These are phyloP conservation scores for Cyprinodon diabolis DNA, from an alignment of 2,797 vertebrate species.

Conservation along the genomic window DNA sequence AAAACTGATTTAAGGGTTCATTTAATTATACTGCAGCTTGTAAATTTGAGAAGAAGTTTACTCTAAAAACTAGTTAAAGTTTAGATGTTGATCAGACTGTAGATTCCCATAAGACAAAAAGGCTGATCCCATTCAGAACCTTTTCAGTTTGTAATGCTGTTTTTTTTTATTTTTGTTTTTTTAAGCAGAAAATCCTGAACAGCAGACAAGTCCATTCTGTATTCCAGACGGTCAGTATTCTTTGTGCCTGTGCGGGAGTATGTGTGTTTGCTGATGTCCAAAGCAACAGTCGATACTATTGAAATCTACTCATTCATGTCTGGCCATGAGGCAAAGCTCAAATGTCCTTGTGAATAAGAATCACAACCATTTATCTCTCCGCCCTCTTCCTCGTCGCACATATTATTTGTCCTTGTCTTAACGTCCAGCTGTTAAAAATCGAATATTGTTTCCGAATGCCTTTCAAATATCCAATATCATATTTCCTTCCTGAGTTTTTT, in stretches of 20 bases:
- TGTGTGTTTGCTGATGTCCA: constrained; percentile 64
- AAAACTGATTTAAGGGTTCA: not conserved
- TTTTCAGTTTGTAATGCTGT: not conserved
- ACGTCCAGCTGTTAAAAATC: constrained; percentile 38
- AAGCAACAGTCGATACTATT: constrained; percentile 81
- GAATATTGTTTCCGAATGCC: constrained; percentile 51
- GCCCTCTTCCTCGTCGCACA: constrained; percentile 18
- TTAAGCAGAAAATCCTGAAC: constrained; percentile 32
- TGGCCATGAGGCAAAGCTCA: constrained; percentile 74
- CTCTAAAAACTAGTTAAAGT: not conserved
- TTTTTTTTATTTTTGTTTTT: not conserved
- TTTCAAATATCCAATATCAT: constrained; percentile 44
- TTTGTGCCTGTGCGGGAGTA: constrained; percentile 44
- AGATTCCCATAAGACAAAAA: constrained; percentile 15
- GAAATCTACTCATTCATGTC: constrained; percentile 82
- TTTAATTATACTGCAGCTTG: not conserved
- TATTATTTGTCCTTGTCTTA: constrained; percentile 63
- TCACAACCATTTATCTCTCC: constrained; percentile 65
- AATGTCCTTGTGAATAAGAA: constrained; percentile 82
- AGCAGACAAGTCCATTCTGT: constrained; percentile 59
- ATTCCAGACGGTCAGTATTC: constrained; percentile 62
- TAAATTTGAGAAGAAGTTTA: too few relatives aligned
- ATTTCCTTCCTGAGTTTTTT: constrained; percentile 11
- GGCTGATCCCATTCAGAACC: constrained; percentile 33
- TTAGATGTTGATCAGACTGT: not conserved